Conservation (phyloP, 2,797 vertebrate species). For the Phylloscopus collybita region DNA sequence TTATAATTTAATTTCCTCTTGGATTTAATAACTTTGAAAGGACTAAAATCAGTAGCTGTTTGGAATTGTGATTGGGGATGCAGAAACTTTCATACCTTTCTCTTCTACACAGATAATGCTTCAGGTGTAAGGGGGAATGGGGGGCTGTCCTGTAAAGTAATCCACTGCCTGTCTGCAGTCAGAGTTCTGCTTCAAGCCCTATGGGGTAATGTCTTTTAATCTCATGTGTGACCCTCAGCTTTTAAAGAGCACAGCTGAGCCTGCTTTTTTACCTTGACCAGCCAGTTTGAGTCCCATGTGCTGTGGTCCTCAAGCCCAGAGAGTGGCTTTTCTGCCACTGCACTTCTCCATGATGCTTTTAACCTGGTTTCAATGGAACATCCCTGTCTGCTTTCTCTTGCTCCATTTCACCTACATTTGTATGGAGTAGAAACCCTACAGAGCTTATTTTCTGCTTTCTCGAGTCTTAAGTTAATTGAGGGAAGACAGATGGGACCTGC, state of each 20-base stretch:
- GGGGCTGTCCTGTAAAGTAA: not conserved
- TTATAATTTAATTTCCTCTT: not conserved
- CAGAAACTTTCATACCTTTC: not conserved
- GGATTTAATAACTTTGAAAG: not conserved
- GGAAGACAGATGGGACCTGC: not conserved
- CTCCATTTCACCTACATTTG: not conserved
- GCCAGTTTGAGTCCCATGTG: fast-evolving
- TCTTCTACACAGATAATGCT: not conserved
- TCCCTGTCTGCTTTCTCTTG: not conserved
- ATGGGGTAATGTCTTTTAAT: not conserved
- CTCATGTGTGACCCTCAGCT: not conserved
- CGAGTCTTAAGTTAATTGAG: not conserved
- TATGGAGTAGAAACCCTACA: not conserved
- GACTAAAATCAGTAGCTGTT: not conserved
- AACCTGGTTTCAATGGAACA: not conserved
- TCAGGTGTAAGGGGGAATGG: not conserved
- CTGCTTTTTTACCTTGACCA: not conserved
- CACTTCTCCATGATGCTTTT: not conserved
- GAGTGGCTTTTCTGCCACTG: not conserved
- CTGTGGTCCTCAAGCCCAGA: not conserved
- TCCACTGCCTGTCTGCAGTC: not conserved
- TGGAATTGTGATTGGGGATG: not conserved
- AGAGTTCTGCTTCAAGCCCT: not conserved
- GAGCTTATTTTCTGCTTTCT: not conserved
- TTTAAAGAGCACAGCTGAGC: not conserved